Evolutionary conservation across 2,797 vertebrate species (phyloP).

Genomic region (Chaetophractus vellerosus): DNA sequence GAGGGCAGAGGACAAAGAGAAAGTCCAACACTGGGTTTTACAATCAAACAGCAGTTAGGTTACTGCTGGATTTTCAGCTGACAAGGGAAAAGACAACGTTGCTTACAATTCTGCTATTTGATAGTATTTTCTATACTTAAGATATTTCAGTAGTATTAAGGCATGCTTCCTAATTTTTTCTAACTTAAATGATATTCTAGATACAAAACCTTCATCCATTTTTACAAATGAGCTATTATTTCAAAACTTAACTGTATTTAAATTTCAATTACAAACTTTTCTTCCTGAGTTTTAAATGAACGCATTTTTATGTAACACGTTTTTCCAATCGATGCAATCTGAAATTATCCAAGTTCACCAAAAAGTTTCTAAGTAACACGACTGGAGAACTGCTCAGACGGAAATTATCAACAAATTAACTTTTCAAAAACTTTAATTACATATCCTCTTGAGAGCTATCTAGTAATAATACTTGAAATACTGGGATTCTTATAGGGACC

Average conservation of each 20-base stretch:
- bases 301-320: background rate
- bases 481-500: background rate
- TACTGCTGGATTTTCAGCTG: background rate
- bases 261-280: conserved; percentile 9
- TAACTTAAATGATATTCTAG: background rate
- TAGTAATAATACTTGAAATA: background rate
- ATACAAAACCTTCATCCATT: conserved; percentile 9
- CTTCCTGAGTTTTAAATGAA: background rate
- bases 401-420: conserved; percentile 47
- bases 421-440: conserved; percentile 31
- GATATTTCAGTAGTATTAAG: conserved; percentile 5
- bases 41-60: conserved; percentile 18
- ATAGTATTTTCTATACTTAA: conserved; percentile 65
- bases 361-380: background rate
- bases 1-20: background rate
- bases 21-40: conserved; percentile 35
- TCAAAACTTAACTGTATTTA: background rate
- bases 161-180: background rate
- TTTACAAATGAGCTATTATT: conserved; percentile 32
- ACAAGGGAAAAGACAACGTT: background rate
- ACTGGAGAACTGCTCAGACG: background rate
- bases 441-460: background rate
- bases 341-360: conserved; percentile 27
- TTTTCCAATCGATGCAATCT: conserved; percentile 44
- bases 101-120: background rate